A percentile compares a stretch with the other conserved stretches of the same genome.
Evolutionary conservation across 2,113 vertebrate genomes (phyloP).

Genomic region (Saguinus imperator): DNA sequence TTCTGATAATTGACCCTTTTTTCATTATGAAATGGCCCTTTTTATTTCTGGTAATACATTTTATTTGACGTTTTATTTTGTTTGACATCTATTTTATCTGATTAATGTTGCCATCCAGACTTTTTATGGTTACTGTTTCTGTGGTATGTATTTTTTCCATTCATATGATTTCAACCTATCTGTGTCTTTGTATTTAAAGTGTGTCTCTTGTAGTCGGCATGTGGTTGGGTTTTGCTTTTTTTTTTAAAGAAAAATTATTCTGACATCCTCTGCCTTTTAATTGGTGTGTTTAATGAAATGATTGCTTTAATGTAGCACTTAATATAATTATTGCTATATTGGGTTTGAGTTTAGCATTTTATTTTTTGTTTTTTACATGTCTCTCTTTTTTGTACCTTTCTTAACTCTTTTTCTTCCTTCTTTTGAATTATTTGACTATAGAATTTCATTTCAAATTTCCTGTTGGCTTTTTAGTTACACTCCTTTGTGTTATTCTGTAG

Average conservation of each 20-base stretch:
- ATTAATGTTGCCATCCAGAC: background rate
- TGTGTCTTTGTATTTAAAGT: background rate
- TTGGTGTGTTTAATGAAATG: background rate
- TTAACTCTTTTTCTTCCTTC: background rate
- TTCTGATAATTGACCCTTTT: background rate
- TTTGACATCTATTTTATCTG: background rate
- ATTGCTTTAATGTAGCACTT: background rate
- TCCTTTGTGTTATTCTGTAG: background rate
- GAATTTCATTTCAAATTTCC: background rate
- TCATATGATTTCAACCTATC: background rate
- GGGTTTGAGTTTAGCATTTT: background rate
- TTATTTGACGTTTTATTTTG: no score
- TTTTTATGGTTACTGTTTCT: background rate
- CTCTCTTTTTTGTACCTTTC: background rate
- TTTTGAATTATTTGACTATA: background rate
- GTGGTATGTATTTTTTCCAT: background rate
- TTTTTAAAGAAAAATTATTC: background rate
- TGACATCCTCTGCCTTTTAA: background rate
- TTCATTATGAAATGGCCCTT: background rate
- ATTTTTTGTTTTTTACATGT: background rate
- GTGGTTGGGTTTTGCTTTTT: background rate
- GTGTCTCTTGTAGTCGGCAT: background rate
- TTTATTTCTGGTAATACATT: background rate
- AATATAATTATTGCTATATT: background rate
- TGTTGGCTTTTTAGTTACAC: background rate